Evolutionary conservation across 2,113 vertebrate species (phyloP), one percentile per base, ranked within the genome.

Genomic region (Pollimyrus isidori): DNA sequence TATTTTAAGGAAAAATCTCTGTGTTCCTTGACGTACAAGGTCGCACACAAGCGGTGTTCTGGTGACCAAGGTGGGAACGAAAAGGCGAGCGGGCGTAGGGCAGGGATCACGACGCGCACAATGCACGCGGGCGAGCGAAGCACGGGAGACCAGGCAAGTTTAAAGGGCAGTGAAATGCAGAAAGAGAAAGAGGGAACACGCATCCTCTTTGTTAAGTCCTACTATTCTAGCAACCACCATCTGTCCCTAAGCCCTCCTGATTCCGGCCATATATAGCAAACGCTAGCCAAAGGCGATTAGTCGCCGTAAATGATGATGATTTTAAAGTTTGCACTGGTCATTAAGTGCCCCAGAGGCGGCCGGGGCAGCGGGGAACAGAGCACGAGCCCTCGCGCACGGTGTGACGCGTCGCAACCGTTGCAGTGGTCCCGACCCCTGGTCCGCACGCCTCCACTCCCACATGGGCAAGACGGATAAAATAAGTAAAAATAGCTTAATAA

Each of bases 191-290:
- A 88, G 42, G 13, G 58, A 49, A 26, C 62, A 88, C 87, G 62
- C 87, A 26, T 80, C 65, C 49, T 73, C 88, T 89, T 89, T 89
- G 88, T 88, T 88, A 76, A 88, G 26, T 52, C 69, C 21, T 46
- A 26, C 62, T 50, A 17, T 58, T 62, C 45, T 7, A 58, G 17
- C 87, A 65, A 65, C 45, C 87, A 48, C 58, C 58, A 46, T 46
- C 62, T 62, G 62, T 19, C 35, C 15, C 62, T 76, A 76, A 88
- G 62, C 26, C n/a, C 45, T 42, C 11, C 11, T 49, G 87, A 88
- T 50, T 26, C 26, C 50, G 85, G 19, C 88, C 76, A 89, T 89
- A 84, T 85, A 89, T 85, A 84, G 88, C 76, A 7, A 39, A 15
- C 21, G 50, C 50, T 39, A 39, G 48, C 30, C 7, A 10, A 30